A percentile compares a stretch with the other conserved stretches of the same genome.
These are phyloP conservation scores for Pandemis corylana DNA, from an alignment of 2,888 invertebrate genomes.

Conservation along the genomic window DNA sequence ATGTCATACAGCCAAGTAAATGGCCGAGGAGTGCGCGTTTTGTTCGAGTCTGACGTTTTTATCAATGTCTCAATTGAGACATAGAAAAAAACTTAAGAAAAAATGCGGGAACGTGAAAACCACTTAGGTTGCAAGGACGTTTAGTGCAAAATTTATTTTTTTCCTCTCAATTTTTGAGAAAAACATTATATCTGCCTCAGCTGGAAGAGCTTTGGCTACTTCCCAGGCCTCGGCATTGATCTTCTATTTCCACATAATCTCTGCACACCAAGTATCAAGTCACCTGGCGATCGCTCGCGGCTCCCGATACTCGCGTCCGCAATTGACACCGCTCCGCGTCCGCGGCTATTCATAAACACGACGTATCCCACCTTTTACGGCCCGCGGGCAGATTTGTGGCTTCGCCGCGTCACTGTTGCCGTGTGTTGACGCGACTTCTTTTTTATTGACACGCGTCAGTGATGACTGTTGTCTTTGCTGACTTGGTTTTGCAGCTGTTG, in stretches of 20 bases:
- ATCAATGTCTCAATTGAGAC: no score
- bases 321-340: conserved; percentile 53
- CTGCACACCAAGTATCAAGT: conserved; percentile 29
- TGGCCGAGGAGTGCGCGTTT: no score
- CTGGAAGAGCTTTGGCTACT: no score
- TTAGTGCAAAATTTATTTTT: no score
- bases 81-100: no score
- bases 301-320: conserved; percentile 49
- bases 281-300: neutral
- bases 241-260: neutral
- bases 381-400: conserved; percentile 2
- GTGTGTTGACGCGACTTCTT: neutral
- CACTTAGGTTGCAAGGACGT: no score
- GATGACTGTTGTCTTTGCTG: neutral
- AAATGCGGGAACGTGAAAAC: no score
- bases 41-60: no score
- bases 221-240: no score
- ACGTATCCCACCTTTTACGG: conserved; percentile 17
- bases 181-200: no score
- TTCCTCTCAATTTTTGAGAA: no score
- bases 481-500: neutral
- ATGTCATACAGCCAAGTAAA: no score
- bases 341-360: conserved; percentile 46
- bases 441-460: neutral
- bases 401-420: neutral